phyloP scores from a whole-genome alignment of 2,888 invertebrate genomes.

The Diploptera punctata region DNA sequence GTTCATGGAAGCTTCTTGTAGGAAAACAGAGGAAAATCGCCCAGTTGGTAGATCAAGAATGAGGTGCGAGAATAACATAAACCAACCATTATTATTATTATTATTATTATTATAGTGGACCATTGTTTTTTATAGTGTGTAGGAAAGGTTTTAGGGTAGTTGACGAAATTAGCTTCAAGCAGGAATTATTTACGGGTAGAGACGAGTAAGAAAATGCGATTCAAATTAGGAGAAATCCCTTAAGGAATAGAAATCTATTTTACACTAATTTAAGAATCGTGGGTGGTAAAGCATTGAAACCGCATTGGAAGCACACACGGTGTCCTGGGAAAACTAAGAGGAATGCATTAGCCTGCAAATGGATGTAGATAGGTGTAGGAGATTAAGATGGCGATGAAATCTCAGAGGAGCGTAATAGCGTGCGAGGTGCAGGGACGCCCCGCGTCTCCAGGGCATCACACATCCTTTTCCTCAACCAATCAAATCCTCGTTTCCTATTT shows the following conservation, averaged over 20 bases:
- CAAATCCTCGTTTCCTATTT: slow-evolving; percentile 21
- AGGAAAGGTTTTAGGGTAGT: too few relatives aligned
- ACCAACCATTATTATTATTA: too few relatives aligned
- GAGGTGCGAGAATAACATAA: too few relatives aligned
- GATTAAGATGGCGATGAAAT: slow-evolving; percentile 5
- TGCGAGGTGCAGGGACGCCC: neutral
- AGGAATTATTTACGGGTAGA: too few relatives aligned
- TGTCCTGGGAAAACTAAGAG: neutral
- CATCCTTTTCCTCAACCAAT: neutral
- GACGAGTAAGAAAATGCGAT: too few relatives aligned
- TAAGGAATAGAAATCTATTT: neutral
- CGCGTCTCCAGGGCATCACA: neutral
- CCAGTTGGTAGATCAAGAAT: too few relatives aligned
- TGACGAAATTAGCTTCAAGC: too few relatives aligned
- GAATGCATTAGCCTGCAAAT: neutral
- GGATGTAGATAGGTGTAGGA: neutral
- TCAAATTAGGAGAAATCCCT: too few relatives aligned
- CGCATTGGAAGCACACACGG: neutral
- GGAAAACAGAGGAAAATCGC: too few relatives aligned
- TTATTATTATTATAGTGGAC: too few relatives aligned
- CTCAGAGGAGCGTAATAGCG: neutral
- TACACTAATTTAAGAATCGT: neutral
- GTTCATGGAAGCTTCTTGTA: too few relatives aligned
- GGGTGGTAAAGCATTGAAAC: neutral
- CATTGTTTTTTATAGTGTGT: too few relatives aligned